Percentiles rank a stretch among this genome's conserved stretches.
Conservation (phyloP, 1,140 invertebrate species). For the Zaprionus davidi region DNA sequence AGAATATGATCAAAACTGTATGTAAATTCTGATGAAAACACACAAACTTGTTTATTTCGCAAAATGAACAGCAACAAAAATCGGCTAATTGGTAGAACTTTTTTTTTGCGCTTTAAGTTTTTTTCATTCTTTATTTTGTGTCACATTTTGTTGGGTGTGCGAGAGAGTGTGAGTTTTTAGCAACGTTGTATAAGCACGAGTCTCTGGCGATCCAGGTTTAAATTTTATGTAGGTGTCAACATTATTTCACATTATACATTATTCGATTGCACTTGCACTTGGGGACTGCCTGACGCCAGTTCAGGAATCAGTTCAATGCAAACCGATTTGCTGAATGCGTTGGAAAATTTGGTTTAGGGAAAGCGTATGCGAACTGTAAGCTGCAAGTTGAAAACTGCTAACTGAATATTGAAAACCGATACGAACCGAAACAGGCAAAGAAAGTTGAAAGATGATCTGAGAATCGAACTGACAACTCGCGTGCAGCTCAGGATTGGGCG, state of each 20-base stretch:
- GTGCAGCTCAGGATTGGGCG: slow-evolving; percentile 35
- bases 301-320: slow-evolving; percentile 38
- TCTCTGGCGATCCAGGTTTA: neutral
- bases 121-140: slow-evolving; percentile 48
- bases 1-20: slow-evolving; percentile 67
- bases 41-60: slow-evolving; percentile 78
- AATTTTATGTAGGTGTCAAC: slow-evolving; percentile 57
- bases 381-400: slow-evolving; percentile 48
- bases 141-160: slow-evolving; percentile 51
- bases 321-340: slow-evolving; percentile 42
- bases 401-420: slow-evolving; percentile 44
- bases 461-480: slow-evolving; percentile 46
- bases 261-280: slow-evolving; percentile 40
- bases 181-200: slow-evolving; percentile 44
- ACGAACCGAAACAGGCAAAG: slow-evolving; percentile 46
- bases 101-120: slow-evolving; percentile 27
- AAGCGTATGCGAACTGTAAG: slow-evolving; percentile 30
- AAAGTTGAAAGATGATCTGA: slow-evolving; percentile 65
- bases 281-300: slow-evolving; percentile 69
- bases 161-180: slow-evolving; percentile 22
- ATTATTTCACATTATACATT: slow-evolving; percentile 29
- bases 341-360: slow-evolving; percentile 31
- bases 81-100: slow-evolving; percentile 59
- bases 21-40: slow-evolving; percentile 78
- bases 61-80: slow-evolving; percentile 67